Evolutionary conservation across 1,140 invertebrate genomes (phyloP).

Genomic region (Orchestia grillus): DNA sequence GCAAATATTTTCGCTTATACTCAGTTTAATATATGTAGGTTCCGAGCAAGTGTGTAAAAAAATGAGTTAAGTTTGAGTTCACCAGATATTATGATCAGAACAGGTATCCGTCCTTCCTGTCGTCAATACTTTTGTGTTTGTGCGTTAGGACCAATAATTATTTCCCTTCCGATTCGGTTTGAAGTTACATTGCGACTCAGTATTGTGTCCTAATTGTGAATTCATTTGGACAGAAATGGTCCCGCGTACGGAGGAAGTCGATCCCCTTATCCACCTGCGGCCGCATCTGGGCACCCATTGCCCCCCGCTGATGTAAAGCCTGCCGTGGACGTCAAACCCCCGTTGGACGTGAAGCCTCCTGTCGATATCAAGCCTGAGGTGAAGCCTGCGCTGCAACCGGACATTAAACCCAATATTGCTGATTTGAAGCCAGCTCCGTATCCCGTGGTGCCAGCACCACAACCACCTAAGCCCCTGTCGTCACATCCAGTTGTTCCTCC

Average conservation of each 20-base stretch:
- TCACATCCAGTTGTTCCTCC: neutral
- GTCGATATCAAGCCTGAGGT: slow-evolving; percentile 31
- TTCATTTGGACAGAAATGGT: neutral
- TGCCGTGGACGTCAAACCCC: neutral
- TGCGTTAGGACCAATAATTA: neutral
- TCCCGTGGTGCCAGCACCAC: slow-evolving; percentile 2
- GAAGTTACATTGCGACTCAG: too few species aligned
- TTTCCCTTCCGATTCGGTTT: neutral
- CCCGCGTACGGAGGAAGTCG: slow-evolving; percentile 23
- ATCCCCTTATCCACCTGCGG: neutral
- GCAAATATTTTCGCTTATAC: too few species aligned
- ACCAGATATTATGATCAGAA: neutral
- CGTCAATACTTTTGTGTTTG: neutral
- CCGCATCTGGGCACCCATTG: neutral
- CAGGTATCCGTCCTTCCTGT: too few species aligned
- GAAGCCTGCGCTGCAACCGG: slow-evolving; percentile 39
- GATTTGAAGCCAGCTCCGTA: slow-evolving; percentile 37
- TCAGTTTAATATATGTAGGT: too few species aligned
- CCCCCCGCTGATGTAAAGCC: slow-evolving; percentile 17
- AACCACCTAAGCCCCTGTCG: neutral
- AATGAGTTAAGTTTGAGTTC: neutral
- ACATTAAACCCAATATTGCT: slow-evolving; percentile 37
- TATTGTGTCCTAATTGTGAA: neutral
- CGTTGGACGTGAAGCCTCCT: slow-evolving; percentile 3
- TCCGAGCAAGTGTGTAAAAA: too few species aligned